Conservation (phyloP, 2,888 invertebrate genomes). For the Eupelmus urozonus region DNA sequence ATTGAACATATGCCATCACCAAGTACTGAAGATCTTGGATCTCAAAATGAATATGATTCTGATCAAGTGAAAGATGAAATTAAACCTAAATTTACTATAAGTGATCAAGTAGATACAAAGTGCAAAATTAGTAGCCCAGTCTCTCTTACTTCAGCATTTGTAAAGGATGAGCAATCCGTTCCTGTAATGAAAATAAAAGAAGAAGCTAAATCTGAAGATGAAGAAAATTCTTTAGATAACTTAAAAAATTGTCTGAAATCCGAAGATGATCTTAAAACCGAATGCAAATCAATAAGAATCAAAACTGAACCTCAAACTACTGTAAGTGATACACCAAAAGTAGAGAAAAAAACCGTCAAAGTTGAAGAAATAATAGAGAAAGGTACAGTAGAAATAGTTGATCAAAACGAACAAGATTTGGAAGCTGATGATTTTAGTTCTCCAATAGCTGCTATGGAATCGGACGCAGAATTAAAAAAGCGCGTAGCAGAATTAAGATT, state of each 20-base stretch:
- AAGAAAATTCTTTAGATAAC: constrained; percentile 17
- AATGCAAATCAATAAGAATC: constrained; percentile 66
- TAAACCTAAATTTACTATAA: constrained; percentile 59
- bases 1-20: constrained; percentile 69
- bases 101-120: constrained; percentile 49
- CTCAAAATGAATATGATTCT: constrained; percentile 63
- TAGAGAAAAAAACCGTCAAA: constrained; percentile 39
- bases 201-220: constrained; percentile 54
- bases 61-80: constrained; percentile 67
- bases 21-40: constrained; percentile 63
- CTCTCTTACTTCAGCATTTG: not conserved
- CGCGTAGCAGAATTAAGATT: constrained; percentile 78
- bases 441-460: constrained; percentile 74
- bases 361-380: constrained; percentile 64
- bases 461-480: constrained; percentile 77
- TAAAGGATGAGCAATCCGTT: constrained; percentile 17
- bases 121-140: constrained; percentile 13
- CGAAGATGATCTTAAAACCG: constrained; percentile 7
- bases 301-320: constrained; percentile 41
- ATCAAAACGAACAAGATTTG: constrained; percentile 71
- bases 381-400: constrained; percentile 76
- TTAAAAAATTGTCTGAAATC: constrained; percentile 34
- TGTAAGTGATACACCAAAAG: constrained; percentile 4
- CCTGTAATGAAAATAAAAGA: constrained; percentile 57
- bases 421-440: constrained; percentile 77